phyloP scores from a whole-genome alignment of 1,140 invertebrate genomes.

The Drosophila nasuta region DNA sequence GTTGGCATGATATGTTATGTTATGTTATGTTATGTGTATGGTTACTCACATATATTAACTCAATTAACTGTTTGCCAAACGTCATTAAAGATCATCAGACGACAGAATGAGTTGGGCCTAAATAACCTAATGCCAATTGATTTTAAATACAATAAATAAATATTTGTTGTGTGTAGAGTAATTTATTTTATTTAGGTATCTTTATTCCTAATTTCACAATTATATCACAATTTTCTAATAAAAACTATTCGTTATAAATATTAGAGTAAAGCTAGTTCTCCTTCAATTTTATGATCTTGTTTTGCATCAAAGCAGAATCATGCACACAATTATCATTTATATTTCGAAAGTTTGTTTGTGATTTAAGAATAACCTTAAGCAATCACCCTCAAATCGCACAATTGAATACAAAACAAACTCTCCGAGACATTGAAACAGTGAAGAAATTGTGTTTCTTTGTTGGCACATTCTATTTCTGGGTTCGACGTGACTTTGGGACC shows the following conservation, averaged over 20 bases:
- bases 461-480: conserved; percentile 18
- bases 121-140: not conserved
- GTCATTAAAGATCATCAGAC: conserved; percentile 15
- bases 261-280: too few species aligned
- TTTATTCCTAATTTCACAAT: too few species aligned
- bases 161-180: too few species aligned
- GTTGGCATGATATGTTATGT: conserved; percentile 8
- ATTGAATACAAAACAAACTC: conserved; percentile 26
- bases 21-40: conserved; percentile 11
- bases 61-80: conserved; percentile 28
- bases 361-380: not conserved
- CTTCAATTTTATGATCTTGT: not conserved
- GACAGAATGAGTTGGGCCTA: not conserved
- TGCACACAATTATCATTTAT: not conserved
- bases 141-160: too few species aligned
- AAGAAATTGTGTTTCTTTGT: conserved; percentile 17
- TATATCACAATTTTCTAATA: too few species aligned
- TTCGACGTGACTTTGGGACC: conserved; percentile 35
- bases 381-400: conserved; percentile 16
- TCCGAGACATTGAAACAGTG: conserved; percentile 13
- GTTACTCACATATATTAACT: conserved; percentile 21
- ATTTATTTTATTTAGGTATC: too few species aligned
- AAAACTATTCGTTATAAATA: too few species aligned
- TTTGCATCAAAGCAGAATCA: not conserved
- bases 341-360: conserved; percentile 10